phyloP scores from a whole-genome alignment of 2,113 vertebrate species.

The Romanogobio albipinnatus region DNA sequence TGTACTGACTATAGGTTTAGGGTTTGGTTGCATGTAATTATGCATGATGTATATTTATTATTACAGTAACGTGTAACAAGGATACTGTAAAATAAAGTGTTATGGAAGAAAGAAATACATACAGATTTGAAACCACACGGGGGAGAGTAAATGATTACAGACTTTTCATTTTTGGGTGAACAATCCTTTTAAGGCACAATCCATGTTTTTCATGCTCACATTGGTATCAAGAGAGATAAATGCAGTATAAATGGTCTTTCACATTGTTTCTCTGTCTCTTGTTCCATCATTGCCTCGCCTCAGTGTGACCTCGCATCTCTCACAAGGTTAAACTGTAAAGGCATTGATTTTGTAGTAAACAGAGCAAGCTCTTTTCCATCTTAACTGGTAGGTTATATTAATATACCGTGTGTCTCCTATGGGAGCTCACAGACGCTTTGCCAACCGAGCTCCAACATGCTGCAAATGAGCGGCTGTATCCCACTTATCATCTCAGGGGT shows the following conservation, averaged over 20 bases:
- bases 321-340: constrained; percentile 57
- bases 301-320: constrained; percentile 53
- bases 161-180: background rate
- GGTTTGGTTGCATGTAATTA: too few species aligned
- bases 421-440: constrained; percentile 29
- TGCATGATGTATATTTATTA: too few species aligned
- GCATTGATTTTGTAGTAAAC: constrained; percentile 68
- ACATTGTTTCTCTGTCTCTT: constrained; percentile 4
- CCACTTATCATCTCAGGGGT: constrained; percentile 34
- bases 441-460: constrained; percentile 53
- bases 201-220: constrained; percentile 40
- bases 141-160: constrained; percentile 17
- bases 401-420: constrained; percentile 53
- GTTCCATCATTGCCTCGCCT: constrained; percentile 20
- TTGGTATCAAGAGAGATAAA: constrained; percentile 30
- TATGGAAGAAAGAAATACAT: background rate
- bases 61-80: too few species aligned
- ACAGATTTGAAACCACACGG: background rate
- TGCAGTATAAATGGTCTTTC: constrained; percentile 22
- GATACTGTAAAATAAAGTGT: too few species aligned
- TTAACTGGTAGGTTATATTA: constrained; percentile 62
- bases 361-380: constrained; percentile 56
- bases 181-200: constrained; percentile 42
- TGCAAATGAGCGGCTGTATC: constrained; percentile 45
- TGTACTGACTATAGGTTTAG: too few species aligned